Evolutionary conservation across 92 coral and sea anemone genomes (phyloP), one percentile per base, ranked within the genome.

Genomic region (Montipora capitata): DNA sequence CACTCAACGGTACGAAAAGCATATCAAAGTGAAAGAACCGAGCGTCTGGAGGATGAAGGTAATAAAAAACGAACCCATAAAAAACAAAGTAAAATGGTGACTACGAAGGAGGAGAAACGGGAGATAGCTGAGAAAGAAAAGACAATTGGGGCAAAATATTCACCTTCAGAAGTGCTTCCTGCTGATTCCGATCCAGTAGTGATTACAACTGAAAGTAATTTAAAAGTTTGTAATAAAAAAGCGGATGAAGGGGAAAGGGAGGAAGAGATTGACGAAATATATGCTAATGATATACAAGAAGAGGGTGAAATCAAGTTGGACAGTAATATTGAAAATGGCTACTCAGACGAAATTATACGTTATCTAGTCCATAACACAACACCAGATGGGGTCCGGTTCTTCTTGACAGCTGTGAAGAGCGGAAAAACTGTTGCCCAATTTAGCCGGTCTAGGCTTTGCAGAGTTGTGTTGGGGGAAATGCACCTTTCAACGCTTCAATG

Each of bases 311-410:
- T 11, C 17, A 15, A 58, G 17, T 15, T 11, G 64, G 20, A 58
- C 64, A 58, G 0, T 0, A 15, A 58, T 10, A 3, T 58, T 15
- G 64, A 58, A 58, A 15, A 58, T 10, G 83, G 0, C 20, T 85
- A 68, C 38, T 66, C 77, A 1, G 89, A 68, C 9, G 63, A 85
- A 10, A 77, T 11, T 20, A 20, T 85, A 20, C 58, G 89, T 14
- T 85, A 43, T 15, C 59, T 85, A 9, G 67, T 85, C 3, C 82
- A 77, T 44, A 85, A 77, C 17, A 18, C 89, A n/a, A 65, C 54
- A 15, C 61, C 78, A 4, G 48, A 41, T 68, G 84, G 82, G 5
- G 42, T 85, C 5, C 38, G 76, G 2, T 84, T 85, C 52, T 72
- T 85, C 64, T 77, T 67, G 77, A 27, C 49, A 54, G 74, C 61